phyloP scores from a whole-genome alignment of 2,888 invertebrate species.

The Metallyticus violacea region DNA sequence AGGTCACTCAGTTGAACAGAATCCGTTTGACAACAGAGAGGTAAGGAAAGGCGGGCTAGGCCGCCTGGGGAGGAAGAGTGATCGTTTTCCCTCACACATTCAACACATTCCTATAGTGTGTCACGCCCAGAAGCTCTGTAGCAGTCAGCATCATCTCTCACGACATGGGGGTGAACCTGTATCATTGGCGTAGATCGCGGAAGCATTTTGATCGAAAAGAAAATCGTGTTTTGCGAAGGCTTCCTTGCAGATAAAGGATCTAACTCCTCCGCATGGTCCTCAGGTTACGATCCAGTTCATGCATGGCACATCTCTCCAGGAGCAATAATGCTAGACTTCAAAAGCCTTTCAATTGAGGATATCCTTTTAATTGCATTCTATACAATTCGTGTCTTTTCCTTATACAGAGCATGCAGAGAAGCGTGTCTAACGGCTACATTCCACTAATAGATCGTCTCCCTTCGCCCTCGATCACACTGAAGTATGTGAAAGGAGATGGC shows the following conservation, averaged over 20 bases:
- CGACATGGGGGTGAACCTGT: not conserved
- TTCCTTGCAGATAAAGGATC: not conserved
- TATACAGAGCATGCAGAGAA: not conserved
- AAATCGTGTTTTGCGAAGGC: not conserved
- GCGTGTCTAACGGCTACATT: not conserved
- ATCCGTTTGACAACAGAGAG: no score
- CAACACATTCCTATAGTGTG: no score
- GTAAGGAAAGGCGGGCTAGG: no score
- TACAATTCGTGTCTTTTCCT: not conserved
- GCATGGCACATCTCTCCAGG: not conserved
- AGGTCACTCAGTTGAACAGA: no score
- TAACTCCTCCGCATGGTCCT: not conserved
- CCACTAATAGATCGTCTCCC: no score
- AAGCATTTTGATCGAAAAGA: not conserved
- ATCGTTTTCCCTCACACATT: no score
- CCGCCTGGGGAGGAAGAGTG: no score
- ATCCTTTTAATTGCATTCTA: not conserved
- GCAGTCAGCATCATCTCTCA: not conserved
- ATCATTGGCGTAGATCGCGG: not conserved
- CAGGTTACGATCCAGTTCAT: not conserved
- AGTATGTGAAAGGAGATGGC: no score
- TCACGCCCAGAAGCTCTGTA: not conserved
- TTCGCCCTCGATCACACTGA: no score
- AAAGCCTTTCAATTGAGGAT: not conserved
- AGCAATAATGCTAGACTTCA: not conserved